Evolutionary conservation across 1,140 invertebrate genomes (phyloP).

Genomic region (Grapholita molesta): DNA sequence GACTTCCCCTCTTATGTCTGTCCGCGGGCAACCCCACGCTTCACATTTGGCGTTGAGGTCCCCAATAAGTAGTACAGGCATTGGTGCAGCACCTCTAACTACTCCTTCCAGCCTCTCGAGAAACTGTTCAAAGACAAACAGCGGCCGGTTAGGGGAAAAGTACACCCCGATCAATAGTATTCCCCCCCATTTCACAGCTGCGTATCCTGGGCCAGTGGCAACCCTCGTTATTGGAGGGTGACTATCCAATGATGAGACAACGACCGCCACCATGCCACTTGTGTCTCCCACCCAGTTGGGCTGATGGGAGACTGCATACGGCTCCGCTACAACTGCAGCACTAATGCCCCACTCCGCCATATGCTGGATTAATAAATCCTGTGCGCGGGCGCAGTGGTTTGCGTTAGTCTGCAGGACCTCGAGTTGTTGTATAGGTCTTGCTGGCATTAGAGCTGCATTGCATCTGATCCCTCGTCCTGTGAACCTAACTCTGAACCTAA

Average conservation of each 20-base stretch:
- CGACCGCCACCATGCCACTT: too few species aligned
- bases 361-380: constrained; percentile 27
- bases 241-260: too few species aligned
- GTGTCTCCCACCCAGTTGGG: too few species aligned
- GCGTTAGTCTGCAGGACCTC: constrained; percentile 13
- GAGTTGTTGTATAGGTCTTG: neutral
- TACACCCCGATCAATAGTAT: too few species aligned
- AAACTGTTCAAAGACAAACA: neutral
- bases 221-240: too few species aligned
- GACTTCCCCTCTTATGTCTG: neutral
- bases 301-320: neutral
- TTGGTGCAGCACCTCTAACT: neutral
- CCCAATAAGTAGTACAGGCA: constrained; percentile 18
- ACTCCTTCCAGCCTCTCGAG: constrained; percentile 18
- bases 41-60: constrained; percentile 29
- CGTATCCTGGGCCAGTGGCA: too few species aligned
- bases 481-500: too few species aligned
- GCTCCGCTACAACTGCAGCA: constrained; percentile 19
- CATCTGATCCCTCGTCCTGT: neutral
- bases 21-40: constrained; percentile 24
- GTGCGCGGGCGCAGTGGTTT: constrained; percentile 28
- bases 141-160: too few species aligned
- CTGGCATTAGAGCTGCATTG: neutral
- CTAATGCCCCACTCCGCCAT: constrained; percentile 20
- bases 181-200: too few species aligned